Base-by-base conservation (phyloP, 1,140 invertebrate species). In the Macrotrachela quadricornifera region DNA sequence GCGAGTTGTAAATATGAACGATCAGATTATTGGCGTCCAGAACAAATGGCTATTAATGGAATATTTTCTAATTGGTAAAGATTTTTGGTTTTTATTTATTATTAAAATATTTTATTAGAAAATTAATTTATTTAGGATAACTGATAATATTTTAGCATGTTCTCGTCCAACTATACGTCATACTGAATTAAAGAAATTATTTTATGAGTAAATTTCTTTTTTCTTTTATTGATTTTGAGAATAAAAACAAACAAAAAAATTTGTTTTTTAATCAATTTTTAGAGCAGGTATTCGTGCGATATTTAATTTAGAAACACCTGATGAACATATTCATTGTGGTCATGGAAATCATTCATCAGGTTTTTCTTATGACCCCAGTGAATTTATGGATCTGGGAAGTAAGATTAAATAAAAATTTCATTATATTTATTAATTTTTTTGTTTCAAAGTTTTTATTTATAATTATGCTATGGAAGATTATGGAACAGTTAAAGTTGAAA, bases 361-460 rank as follows among this genome's bases (percentile, higher is more conserved):
- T 1, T 83, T 83, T 67, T 78, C 80, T 1, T 84, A 84, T 61
- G 76, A 80, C 58, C 80, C 83, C 0, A 75, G 76, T 56, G 63
- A 77, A 41, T 84, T 87, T 63, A 86, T 86, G 83, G 77, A 81
- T 59, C 79, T 81, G 60, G 75, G 77, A 59, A 80, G 83, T 85
- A 75, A 74, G 78, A 74, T 21, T 21, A 38, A 9, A 13, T 53
- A 39, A 37, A 12, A 16, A 41, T 17, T 36, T 11, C 17, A 21
- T 17, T 39, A 21, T 1, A 8, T 14, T 50, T 46, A 2, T 17
- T n/a, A n/a, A n/a, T 37, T 53, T 53, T 49, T 55, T 57, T 60
- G 63, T 30, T 49, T 65, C 62, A 45, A 58, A 83, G 80, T 83
- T 60, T 83, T 78, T 68, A 83, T 80, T 63, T 86, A 85, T 73